These are phyloP conservation scores for Myanophis thanlyinensis DNA, from an alignment of 2,113 vertebrate genomes.

Conservation along the genomic window DNA sequence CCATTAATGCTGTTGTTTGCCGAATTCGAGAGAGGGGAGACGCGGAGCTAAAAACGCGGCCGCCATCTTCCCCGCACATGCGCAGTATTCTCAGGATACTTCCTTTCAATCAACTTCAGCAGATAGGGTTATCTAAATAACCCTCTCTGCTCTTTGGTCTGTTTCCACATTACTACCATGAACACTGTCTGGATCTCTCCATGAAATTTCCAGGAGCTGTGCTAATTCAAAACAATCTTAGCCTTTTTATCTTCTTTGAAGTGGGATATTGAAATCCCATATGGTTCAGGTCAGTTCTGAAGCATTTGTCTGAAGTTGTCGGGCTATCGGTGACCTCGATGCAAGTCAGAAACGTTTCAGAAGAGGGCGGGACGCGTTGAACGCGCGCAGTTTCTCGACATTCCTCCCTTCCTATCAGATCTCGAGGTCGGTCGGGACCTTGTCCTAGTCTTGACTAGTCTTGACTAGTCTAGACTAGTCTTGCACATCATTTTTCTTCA, in stretches of 20 bases:
- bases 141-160: no score
- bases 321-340: neutral
- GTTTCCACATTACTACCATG: neutral
- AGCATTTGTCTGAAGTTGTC: neutral
- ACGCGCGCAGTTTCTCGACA: neutral
- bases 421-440: no score
- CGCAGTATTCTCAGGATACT: no score
- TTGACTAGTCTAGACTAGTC: no score
- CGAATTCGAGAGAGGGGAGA: no score
- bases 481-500: neutral
- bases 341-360: neutral
- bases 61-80: no score
- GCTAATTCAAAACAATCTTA: neutral
- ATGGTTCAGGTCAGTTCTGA: neutral
- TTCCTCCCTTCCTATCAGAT: no score
- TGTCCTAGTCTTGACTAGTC: no score
- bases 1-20: no score
- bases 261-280: neutral
- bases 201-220: neutral
- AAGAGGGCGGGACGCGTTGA: neutral
- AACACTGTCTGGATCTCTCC: neutral
- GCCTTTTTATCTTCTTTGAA: neutral
- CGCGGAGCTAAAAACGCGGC: no score
- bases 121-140: no score
- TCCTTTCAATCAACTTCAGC: no score